Base-by-base conservation (phyloP, 1,140 invertebrate species). In the Drosophila equinoxialis region DNA sequence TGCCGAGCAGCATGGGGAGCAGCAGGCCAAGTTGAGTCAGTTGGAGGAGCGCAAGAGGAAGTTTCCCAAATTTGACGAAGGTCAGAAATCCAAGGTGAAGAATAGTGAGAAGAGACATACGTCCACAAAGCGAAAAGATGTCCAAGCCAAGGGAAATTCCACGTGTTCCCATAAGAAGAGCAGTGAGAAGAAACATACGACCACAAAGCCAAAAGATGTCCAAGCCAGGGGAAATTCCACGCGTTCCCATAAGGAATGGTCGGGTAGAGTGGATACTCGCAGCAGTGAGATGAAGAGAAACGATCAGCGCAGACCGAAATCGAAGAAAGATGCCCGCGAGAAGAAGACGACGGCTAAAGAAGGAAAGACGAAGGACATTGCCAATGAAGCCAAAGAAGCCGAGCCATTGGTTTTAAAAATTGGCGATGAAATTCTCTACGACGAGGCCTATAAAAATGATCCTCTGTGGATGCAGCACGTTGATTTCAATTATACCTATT, bases 351-450 rank as follows among this genome's bases (percentile, higher is more conserved):
- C 6, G 6, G 0, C 30, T 48, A 7, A 14, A 10, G 3, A 4
- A 3, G 23, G 3, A 3, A 26, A 26, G 23, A 2, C 23, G 0
- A 7, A 33, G 17, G 33, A 11, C 0, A 1, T 0, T 8, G 3
- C 2, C 7, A 8, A 63, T 6, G 1, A 4, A 1, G 7, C 35
- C 2, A 11, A 37, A 0, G 8, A 1, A 1, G 35, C 57, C 2
- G 4, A 63, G 10, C 37, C 55, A 1, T 57, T 74, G 20, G 42
- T 72, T 0, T 14, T 74, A 1, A 74, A 42, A 20, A 30, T 72
- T 2, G 71, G 26, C 1, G 61, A 74, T 14, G 30, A 74, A n/a
- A 7, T 65, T 1, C 8, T 74, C 17, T 74, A 74, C 20, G 69
- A 72, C n/a, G 71, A 65, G 55, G 41, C 17, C n/a, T 65, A 74